These are phyloP conservation scores for Accipiter virgatus DNA, from an alignment of 2,113 vertebrate species.

Conservation along the genomic window DNA sequence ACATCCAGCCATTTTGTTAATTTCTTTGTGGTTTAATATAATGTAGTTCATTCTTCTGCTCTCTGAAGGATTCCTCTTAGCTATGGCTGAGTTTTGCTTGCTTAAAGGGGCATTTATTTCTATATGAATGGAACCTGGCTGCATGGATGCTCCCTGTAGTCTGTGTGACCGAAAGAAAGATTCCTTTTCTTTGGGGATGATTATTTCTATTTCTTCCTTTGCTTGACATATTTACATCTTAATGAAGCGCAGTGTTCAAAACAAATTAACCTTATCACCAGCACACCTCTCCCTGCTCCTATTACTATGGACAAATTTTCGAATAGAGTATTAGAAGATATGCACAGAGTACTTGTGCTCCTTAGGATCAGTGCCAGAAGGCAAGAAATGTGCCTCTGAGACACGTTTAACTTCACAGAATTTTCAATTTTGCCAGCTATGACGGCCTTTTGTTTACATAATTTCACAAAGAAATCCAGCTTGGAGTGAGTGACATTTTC, in stretches of 20 bases:
- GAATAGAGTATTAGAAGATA: neutral
- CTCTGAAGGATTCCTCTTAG: neutral
- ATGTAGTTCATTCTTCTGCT: neutral
- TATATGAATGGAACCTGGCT: neutral
- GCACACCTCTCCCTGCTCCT: neutral
- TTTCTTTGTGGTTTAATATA: neutral
- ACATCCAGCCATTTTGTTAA: neutral
- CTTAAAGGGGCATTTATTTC: neutral
- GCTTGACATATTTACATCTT: neutral
- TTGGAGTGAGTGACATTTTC: neutral
- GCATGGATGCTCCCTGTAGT: neutral
- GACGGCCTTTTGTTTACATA: neutral
- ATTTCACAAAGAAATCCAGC: constrained; percentile 27
- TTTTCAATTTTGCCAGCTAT: neutral
- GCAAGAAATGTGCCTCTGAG: neutral
- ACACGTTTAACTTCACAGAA: neutral
- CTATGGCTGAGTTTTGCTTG: neutral
- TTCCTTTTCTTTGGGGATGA: neutral
- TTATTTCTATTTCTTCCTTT: neutral
- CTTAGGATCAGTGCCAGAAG: neutral
- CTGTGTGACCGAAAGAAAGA: neutral
- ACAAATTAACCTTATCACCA: constrained; percentile 17
- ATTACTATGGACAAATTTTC: neutral
- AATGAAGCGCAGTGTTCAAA: neutral
- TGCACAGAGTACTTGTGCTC: neutral